Evolutionary conservation across 2,888 invertebrate genomes (phyloP), one percentile per base, ranked within the genome.

Genomic region (Fabriciana adippe): DNA sequence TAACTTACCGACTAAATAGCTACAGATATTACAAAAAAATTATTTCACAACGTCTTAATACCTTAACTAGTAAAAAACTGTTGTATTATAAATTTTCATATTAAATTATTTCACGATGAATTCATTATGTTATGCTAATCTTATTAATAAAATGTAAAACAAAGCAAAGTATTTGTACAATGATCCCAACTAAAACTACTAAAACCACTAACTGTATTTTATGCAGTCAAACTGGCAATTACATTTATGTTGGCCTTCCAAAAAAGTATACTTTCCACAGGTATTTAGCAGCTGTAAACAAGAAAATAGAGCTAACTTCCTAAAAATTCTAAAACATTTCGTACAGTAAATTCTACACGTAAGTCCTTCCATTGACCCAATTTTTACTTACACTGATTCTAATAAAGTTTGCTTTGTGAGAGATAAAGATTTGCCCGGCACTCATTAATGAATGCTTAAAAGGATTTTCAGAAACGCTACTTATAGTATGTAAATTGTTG

Each of bases 371-470:
- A 71, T 68, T 74, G 69, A 71, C 71, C 71, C 41, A 69, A 71
- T 76, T 76, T 76, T 74, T 75, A 73, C 67, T 72, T 69, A 73
- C 74, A 73, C 74, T 70, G 73, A 61, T 66, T 64, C 77, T 79
- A 79, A 79, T 78, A 79, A 78, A 78, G 78, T 79, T 79, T 78
- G 70, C 76, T 74, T 74, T 74, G 74, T 70, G 72, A 74, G 74
- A 66, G 70, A 57, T 70, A 69, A 64, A 72, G 72, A 75, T 78
- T 76, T 74, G 73, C 68, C 51, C 35, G 65, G 71, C 64, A 56
- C 71, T 69, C 67, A 67, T 60, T 60, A 55, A 55, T 65, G 67
- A 51, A 50, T 70, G 61, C 61, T 57, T 62, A 31, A 59, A 55
- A 56, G 69, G 57, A 68, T 65, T 67, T 62, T 65, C 48, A 54